phyloP scores from a whole-genome alignment of 2,113 vertebrate species.

The Rutilus rutilus region DNA sequence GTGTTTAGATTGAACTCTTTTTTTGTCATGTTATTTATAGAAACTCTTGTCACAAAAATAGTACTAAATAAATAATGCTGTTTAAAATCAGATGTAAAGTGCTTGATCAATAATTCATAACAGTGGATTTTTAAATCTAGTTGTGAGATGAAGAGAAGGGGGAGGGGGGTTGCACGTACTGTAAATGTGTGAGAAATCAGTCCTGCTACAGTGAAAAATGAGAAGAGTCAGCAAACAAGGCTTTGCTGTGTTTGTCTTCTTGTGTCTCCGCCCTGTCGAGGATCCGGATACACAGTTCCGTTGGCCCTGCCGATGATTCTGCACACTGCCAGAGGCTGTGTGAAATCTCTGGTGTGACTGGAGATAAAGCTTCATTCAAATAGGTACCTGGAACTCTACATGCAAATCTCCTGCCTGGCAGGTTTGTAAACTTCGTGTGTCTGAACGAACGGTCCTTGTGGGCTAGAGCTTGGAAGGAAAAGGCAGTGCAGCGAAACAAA shows the following conservation, averaged over 20 bases:
- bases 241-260: conserved; percentile 52
- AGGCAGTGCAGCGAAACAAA: background rate
- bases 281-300: conserved; percentile 62
- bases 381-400: conserved; percentile 68
- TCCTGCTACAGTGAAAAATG: conserved; percentile 30
- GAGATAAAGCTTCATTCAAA: conserved; percentile 69
- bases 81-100: background rate
- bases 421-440: conserved; percentile 48
- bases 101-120: background rate
- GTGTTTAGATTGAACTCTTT: background rate
- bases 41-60: background rate
- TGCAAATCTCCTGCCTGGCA: conserved; percentile 68
- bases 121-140: background rate
- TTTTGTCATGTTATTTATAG: conserved; percentile 25
- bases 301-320: conserved; percentile 41
- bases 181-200: conserved; percentile 33
- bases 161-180: background rate
- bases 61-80: background rate
- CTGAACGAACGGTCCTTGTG: conserved; percentile 7
- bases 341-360: conserved; percentile 67
- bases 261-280: conserved; percentile 52
- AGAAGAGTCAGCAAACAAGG: conserved; percentile 37
- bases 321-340: conserved; percentile 43
- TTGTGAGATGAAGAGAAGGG: background rate
- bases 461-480: background rate